Percentiles rank a stretch among this genome's conserved stretches.
phyloP scores from a whole-genome alignment of 2,888 invertebrate species.

The Epicampocera succincta region DNA sequence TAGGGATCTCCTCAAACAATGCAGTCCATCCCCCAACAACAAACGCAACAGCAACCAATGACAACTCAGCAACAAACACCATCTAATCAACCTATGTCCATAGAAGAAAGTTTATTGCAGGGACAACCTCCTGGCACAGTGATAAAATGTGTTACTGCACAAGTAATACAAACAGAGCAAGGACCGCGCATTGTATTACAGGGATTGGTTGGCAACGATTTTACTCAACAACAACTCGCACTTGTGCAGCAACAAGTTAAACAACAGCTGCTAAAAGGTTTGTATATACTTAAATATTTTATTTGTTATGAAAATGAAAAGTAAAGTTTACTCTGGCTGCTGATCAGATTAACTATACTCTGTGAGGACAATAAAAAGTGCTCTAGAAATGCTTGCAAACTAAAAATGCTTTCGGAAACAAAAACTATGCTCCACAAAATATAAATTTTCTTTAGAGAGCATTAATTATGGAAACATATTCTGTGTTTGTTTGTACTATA shows the following conservation, averaged over 20 bases:
- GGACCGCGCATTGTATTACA: slow-evolving; percentile 93
- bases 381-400: too few species aligned
- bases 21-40: slow-evolving; percentile 61
- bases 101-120: slow-evolving; percentile 88
- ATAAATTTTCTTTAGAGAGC: too few species aligned
- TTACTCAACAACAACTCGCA: slow-evolving; percentile 90
- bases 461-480: too few species aligned
- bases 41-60: slow-evolving; percentile 67
- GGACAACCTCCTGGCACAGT: slow-evolving; percentile 93
- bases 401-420: too few species aligned
- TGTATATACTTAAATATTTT: neutral
- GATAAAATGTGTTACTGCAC: slow-evolving; percentile 93
- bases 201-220: slow-evolving; percentile 91
- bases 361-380: too few species aligned
- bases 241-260: slow-evolving; percentile 94
- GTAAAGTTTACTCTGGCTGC: too few species aligned
- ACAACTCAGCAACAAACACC: slow-evolving; percentile 67
- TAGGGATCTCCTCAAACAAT: slow-evolving; percentile 47
- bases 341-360: too few species aligned
- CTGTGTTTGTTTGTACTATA: too few species aligned
- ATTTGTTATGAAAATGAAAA: too few species aligned
- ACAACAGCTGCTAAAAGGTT: slow-evolving; percentile 92
- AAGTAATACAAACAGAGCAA: slow-evolving; percentile 91
- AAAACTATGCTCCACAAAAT: too few species aligned
- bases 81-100: slow-evolving; percentile 77